These are phyloP conservation scores for Coturnix japonica DNA, from an alignment of 2,113 vertebrate species.

Conservation along the genomic window DNA sequence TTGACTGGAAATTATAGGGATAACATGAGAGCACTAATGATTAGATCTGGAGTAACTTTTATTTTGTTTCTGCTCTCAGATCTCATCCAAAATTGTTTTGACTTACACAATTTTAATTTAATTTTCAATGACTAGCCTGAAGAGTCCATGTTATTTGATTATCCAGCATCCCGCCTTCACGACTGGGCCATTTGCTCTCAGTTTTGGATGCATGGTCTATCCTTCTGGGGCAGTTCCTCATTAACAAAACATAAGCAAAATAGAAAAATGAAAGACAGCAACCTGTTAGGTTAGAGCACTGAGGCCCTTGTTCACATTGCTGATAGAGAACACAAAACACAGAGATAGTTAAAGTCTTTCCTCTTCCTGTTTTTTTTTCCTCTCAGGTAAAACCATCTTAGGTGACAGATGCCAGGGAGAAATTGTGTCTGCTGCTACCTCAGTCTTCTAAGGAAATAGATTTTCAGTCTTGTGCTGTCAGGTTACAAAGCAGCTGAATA, in stretches of 20 bases:
- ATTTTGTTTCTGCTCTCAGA: neutral
- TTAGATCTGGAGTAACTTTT: neutral
- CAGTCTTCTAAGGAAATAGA: neutral
- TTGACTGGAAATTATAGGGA: neutral
- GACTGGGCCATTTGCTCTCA: neutral
- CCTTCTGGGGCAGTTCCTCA: neutral
- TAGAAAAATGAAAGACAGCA: neutral
- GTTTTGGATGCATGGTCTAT: neutral
- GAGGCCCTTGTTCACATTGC: neutral
- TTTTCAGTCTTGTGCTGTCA: neutral
- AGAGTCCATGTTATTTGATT: neutral
- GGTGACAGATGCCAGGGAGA: neutral
- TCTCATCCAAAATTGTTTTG: fast-evolving
- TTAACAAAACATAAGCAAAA: neutral
- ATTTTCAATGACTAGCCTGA: neutral
- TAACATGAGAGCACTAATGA: neutral
- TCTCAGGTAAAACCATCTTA: neutral
- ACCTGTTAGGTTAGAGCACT: neutral
- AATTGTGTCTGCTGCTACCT: neutral
- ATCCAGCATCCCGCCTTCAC: fast-evolving
- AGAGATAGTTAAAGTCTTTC: neutral
- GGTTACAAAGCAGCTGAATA: neutral
- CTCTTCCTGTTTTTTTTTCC: neutral
- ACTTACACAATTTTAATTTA: neutral
- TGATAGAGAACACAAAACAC: neutral